Conservation (phyloP, 2,797 vertebrate species). For the Cynodonichthys magdalenae region DNA sequence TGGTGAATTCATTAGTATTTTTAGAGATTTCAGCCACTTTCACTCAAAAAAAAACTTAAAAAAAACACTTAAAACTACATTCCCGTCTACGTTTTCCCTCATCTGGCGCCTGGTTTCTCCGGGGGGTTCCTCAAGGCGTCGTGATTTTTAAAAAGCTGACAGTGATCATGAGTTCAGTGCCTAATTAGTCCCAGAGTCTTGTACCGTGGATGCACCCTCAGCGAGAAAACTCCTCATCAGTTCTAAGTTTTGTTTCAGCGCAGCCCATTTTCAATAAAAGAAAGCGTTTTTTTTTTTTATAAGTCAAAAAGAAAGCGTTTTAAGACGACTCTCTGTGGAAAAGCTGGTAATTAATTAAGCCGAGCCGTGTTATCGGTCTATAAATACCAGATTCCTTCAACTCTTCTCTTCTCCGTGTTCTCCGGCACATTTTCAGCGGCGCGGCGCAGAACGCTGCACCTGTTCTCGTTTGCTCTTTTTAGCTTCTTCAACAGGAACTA, state of each 20-base stretch:
- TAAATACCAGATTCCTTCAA: conserved; percentile 47
- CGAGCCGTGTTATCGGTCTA: conserved; percentile 41
- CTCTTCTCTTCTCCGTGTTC: conserved; percentile 1
- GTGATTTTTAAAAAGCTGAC: conserved; percentile 27
- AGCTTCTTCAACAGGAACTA: conserved; percentile 26
- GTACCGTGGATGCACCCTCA: conserved; percentile 49
- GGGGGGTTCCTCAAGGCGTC: conserved; percentile 1
- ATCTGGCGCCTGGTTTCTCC: conserved; percentile 19
- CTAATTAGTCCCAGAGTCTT: conserved; percentile 62
- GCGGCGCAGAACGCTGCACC: conserved; percentile 8
- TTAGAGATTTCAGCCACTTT: background rate
- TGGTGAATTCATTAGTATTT: background rate
- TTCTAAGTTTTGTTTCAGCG: conserved; percentile 65
- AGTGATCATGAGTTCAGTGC: conserved; percentile 38
- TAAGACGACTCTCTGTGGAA: conserved; percentile 51
- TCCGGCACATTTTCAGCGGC: conserved; percentile 24
- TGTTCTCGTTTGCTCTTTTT: conserved; percentile 35
- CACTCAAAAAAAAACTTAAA: background rate
- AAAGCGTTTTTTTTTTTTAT: conserved; percentile 34
- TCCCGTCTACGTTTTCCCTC: conserved; percentile 10
- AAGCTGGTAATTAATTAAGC: conserved; percentile 64
- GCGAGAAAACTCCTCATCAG: conserved; percentile 53
- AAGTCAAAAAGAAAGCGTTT: conserved; percentile 48
- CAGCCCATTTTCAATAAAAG: conserved; percentile 69
- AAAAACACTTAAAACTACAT: conserved; percentile 4